Conservation (phyloP, 2,888 invertebrate species). For the Leptogaster cylindrica region DNA sequence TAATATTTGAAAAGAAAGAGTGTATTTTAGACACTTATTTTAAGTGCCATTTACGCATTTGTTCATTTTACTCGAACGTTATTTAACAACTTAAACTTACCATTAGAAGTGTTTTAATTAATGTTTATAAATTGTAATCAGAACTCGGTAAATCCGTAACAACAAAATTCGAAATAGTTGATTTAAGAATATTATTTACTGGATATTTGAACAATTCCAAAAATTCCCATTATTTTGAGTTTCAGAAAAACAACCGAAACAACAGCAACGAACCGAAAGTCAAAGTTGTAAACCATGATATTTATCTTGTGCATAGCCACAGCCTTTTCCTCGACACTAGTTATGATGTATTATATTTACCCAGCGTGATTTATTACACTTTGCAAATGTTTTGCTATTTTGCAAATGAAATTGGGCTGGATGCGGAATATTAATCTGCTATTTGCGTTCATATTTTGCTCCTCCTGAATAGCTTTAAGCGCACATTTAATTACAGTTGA, state of each 20-base stretch:
- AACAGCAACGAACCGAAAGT: too few relatives aligned
- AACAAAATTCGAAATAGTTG: too few relatives aligned
- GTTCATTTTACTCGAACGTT: too few relatives aligned
- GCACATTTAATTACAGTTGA: constrained; percentile 2
- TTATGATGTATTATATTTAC: background rate
- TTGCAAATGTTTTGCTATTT: background rate
- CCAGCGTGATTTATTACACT: background rate
- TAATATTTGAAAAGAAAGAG: too few relatives aligned
- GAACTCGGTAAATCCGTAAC: too few relatives aligned
- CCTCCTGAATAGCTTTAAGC: background rate
- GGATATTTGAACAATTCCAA: background rate
- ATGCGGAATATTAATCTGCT: constrained; percentile 1
- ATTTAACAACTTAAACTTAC: too few relatives aligned
- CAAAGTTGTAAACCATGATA: background rate
- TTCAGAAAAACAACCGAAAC: too few relatives aligned
- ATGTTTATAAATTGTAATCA: too few relatives aligned
- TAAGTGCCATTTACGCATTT: too few relatives aligned
- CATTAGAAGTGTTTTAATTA: too few relatives aligned
- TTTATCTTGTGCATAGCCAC: background rate
- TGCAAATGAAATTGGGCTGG: background rate
- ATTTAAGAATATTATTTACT: background rate
- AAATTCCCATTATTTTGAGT: background rate
- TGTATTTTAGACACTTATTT: too few relatives aligned
- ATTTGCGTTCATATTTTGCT: background rate
- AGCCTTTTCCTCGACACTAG: background rate